Conservation (phyloP, 2,888 invertebrate genomes). For the Poecilobothrus nobilitatus region DNA sequence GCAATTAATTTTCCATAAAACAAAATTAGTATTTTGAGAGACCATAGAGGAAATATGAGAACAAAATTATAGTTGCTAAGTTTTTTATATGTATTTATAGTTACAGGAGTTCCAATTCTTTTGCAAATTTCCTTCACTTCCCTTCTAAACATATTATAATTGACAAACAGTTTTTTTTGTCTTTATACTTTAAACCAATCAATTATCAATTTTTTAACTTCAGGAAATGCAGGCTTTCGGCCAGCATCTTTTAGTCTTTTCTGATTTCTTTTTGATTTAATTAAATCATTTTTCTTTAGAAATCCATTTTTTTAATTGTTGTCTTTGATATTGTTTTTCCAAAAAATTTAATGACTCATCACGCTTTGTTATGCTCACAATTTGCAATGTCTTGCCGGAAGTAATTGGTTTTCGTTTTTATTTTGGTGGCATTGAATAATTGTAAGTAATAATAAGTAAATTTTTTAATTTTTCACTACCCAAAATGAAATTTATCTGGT, state of each 20-base stretch:
- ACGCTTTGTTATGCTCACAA: not conserved
- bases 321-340: slow-evolving; percentile 1
- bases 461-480: too few species aligned
- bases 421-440: too few species aligned
- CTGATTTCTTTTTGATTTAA: not conserved
- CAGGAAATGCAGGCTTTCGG: not conserved
- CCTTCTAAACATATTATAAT: not conserved
- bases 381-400: not conserved
- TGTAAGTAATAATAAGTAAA: too few species aligned
- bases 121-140: not conserved
- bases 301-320: not conserved
- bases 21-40: too few species aligned
- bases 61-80: too few species aligned
- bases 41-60: too few species aligned
- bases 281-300: not conserved
- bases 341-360: not conserved
- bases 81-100: too few species aligned
- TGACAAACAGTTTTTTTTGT: not conserved
- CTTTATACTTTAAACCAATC: not conserved
- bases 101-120: not conserved
- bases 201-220: not conserved
- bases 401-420: not conserved
- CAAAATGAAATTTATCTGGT: too few species aligned
- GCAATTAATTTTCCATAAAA: too few species aligned
- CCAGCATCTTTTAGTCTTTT: not conserved